phyloP scores from a whole-genome alignment of 2,888 invertebrate genomes.

The Meiosimyza decipiens region DNA sequence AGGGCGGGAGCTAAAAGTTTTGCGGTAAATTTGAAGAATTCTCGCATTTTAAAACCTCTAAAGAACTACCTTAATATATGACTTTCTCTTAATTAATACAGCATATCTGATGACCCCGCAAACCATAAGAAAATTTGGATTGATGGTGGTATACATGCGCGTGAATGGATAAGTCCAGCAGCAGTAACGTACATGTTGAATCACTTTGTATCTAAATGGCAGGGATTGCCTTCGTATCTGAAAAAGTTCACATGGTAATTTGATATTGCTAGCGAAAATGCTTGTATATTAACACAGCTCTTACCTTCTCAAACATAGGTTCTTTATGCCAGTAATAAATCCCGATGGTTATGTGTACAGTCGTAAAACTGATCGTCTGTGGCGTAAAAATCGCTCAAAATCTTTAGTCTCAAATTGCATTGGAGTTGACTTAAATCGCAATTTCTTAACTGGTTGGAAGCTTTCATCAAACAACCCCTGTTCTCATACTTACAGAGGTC shows the following conservation, averaged over 20 bases:
- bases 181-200: conserved; percentile 73
- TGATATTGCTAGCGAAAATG: too few relatives aligned
- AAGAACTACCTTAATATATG: too few relatives aligned
- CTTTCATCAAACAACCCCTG: conserved; percentile 73
- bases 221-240: too few relatives aligned
- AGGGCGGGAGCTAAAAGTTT: too few relatives aligned
- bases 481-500: conserved; percentile 75
- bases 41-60: too few relatives aligned
- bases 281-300: too few relatives aligned
- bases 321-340: conserved; percentile 79
- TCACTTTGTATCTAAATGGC: conserved; percentile 70
- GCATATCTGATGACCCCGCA: too few relatives aligned
- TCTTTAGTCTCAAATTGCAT: conserved; percentile 67
- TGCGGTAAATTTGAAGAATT: too few relatives aligned
- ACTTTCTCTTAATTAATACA: too few relatives aligned
- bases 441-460: conserved; percentile 79
- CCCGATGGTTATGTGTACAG: conserved; percentile 82
- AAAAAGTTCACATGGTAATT: too few relatives aligned
- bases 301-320: conserved; percentile 64
- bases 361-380: conserved; percentile 70
- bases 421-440: conserved; percentile 83
- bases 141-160: conserved; percentile 76
- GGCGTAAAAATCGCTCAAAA: conserved; percentile 74
- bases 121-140: conserved; percentile 46
- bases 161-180: conserved; percentile 82